Conservation (phyloP, 2,797 vertebrate genomes). For the Sebastes hubbsi region DNA sequence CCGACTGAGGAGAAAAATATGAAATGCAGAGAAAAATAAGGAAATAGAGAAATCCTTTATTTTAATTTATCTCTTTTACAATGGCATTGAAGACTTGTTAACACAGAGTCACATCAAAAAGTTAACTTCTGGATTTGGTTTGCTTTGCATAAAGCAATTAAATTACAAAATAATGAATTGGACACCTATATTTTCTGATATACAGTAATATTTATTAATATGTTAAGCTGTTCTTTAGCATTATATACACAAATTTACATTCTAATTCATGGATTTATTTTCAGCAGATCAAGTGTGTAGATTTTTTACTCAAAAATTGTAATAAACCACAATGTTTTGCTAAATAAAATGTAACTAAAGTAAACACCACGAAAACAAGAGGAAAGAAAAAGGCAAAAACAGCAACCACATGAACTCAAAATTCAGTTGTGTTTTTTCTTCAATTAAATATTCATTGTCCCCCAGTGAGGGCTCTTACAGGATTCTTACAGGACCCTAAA, state of each 20-base stretch:
- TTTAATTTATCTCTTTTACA: too few species aligned
- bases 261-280: background rate
- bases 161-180: background rate
- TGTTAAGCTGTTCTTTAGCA: background rate
- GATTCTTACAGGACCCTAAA: slow-evolving; percentile 3
- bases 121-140: fast-evolving
- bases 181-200: background rate
- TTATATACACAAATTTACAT: background rate
- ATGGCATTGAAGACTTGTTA: background rate
- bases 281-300: background rate
- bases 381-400: background rate
- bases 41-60: background rate
- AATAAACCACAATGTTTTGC: too few species aligned
- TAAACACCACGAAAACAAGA: background rate
- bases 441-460: slow-evolving; percentile 23
- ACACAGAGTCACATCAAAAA: too few species aligned
- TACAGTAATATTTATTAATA: background rate
- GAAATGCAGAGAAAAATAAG: background rate
- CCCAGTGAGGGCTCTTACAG: background rate
- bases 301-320: background rate
- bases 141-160: background rate
- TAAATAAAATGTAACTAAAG: background rate
- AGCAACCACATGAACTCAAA: background rate
- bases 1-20: background rate
- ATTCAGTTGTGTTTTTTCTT: background rate